A percentile compares a stretch with the other conserved stretches of the same genome.
Conservation (phyloP, 2,888 invertebrate genomes). For the Pseudeuparius sepicola region DNA sequence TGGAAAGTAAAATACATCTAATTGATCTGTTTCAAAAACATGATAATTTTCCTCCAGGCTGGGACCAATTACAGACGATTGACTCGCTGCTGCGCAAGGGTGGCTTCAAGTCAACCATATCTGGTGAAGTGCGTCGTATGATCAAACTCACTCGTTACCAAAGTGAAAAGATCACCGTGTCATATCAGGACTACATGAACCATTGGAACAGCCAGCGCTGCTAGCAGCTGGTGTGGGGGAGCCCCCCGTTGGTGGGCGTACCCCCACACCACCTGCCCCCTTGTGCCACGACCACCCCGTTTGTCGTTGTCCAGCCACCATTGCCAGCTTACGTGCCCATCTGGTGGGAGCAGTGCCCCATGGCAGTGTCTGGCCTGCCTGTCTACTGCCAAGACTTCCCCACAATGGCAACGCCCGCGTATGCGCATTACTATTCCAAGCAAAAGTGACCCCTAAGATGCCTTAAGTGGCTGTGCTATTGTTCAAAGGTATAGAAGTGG, state of each 20-base stretch:
- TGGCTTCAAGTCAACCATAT: slow-evolving; percentile 86
- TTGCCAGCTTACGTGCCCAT: slow-evolving; percentile 30
- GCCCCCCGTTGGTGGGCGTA: slow-evolving; percentile 29
- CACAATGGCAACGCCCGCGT: slow-evolving; percentile 12
- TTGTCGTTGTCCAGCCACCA: slow-evolving; percentile 37
- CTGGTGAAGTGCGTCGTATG: slow-evolving; percentile 76
- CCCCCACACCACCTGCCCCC: slow-evolving; percentile 18
- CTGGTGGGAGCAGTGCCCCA: slow-evolving; percentile 34
- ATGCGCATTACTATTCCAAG: slow-evolving; percentile 24
- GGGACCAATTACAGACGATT: slow-evolving; percentile 98
- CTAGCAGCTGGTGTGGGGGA: slow-evolving; percentile 60
- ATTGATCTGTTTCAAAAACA: too few relatives aligned
- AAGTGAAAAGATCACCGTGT: slow-evolving; percentile 87
- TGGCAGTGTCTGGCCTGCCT: not conserved
- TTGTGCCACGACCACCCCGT: slow-evolving; percentile 26
- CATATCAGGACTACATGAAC: slow-evolving; percentile 73
- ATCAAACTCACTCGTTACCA: slow-evolving; percentile 94
- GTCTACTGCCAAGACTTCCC: slow-evolving; percentile 14
- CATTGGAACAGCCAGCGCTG: slow-evolving; percentile 56
- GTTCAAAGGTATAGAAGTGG: slow-evolving; percentile 27
- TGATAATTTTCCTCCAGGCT: too few relatives aligned
- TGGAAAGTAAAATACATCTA: too few relatives aligned
- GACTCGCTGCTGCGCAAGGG: slow-evolving; percentile 96
- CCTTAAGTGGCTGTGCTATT: slow-evolving; percentile 26
- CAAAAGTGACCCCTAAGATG: slow-evolving; percentile 34